Evolutionary conservation across 1,140 invertebrate genomes (phyloP), one percentile per base, ranked within the genome.

Genomic region (Tachypleus tridentatus): DNA sequence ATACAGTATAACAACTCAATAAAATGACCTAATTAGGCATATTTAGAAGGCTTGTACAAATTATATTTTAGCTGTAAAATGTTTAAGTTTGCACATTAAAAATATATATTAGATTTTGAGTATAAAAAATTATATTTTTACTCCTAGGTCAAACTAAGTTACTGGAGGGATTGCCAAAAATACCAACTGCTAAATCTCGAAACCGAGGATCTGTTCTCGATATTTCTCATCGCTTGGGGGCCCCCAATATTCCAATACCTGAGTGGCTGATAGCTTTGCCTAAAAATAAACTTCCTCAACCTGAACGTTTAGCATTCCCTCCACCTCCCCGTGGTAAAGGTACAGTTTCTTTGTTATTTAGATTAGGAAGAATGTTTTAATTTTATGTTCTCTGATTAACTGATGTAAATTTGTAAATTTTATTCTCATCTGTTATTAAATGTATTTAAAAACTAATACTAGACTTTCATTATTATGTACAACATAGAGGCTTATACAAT

Each of bases 241-340:
- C 69, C 76, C 77, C 77, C 64, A 83, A 85, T 3, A 81, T 83
- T 4, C 81, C 83, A 49, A 72, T 68, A 51, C 86, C 88, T 72
- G 87, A 90, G 67, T 94, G 90, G 89, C 77, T 93, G 48, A 80
- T 85, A 61, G 81, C 91, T 54, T 91, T 88, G 51, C 86, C 88
- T 60, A 86, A 85, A 67, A 85, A 86, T 73, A 82, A 84, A 76
- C 82, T 90, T 74, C 89, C 90, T 61, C 83, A 85, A 75, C 87
- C 88, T 5, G 83, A 85, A 65, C 82, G 86, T 70, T 83, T 91
- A 61, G 88, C 86, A 67, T 93, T 91, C 76, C 90, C 90, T 56
- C 87, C 89, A 77, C 90, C 90, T 63, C 89, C 89, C 7, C 90
- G 91, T 77, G 89, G 84, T 66, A 82, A 88, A 67, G 84, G 84